Evolutionary conservation across 2,797 vertebrate genomes (phyloP).

Genomic region (Paguma larvata): DNA sequence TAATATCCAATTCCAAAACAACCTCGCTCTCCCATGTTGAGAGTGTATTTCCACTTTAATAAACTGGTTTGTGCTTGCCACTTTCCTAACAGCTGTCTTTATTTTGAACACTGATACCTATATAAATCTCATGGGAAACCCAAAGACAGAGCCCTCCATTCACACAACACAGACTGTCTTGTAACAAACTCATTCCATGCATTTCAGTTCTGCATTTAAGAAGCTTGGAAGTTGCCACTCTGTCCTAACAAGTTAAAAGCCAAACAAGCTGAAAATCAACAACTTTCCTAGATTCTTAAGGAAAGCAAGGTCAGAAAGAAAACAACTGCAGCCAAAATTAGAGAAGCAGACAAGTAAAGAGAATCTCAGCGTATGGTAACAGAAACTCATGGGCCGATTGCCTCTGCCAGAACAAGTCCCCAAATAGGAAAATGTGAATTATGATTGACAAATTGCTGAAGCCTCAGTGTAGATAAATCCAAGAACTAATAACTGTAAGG

Average conservation of each 20-base stretch:
- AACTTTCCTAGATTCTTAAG: background rate
- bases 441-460: no score
- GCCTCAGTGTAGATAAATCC: background rate
- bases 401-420: rapidly evolving
- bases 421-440: no score
- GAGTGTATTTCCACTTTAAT: background rate
- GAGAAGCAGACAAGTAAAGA: background rate
- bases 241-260: background rate
- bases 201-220: background rate
- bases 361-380: background rate
- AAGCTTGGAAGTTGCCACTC: background rate
- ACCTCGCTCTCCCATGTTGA: background rate
- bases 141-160: background rate
- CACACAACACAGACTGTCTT: background rate
- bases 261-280: background rate
- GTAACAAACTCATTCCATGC: background rate
- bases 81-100: background rate
- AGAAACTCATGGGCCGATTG: background rate
- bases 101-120: background rate
- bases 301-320: background rate
- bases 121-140: background rate
- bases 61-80: background rate
- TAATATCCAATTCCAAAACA: background rate
- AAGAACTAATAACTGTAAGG: background rate
- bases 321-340: background rate